Percentiles rank a stretch among this genome's conserved stretches.
Evolutionary conservation across 2,888 invertebrate genomes (phyloP).

Genomic region (Mantis religiosa): DNA sequence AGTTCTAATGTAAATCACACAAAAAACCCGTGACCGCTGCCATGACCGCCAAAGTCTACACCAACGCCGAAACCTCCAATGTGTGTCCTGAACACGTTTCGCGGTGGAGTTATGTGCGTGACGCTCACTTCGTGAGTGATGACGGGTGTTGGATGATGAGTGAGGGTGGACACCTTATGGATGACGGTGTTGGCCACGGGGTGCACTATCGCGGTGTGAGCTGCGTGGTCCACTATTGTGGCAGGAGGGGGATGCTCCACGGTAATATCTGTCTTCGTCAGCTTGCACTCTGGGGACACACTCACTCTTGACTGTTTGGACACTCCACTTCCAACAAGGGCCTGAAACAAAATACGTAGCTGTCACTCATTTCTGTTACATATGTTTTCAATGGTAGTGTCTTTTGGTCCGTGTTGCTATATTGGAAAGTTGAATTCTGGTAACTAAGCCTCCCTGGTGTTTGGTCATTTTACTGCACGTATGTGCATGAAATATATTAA

Average conservation of each 20-base stretch:
- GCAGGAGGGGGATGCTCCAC: neutral
- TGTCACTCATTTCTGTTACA: too few species aligned
- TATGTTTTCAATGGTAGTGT: too few species aligned
- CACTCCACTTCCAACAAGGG: neutral
- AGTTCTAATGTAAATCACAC: neutral
- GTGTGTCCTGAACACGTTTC: neutral
- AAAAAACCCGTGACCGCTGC: conserved; percentile 33
- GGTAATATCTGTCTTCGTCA: neutral
- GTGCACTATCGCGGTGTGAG: neutral
- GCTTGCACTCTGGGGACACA: neutral
- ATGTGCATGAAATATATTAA: too few species aligned
- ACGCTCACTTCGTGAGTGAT: neutral
- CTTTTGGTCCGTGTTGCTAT: too few species aligned
- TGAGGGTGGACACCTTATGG: neutral
- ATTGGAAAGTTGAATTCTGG: too few species aligned
- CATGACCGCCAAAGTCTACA: conserved; percentile 32
- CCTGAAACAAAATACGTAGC: neutral
- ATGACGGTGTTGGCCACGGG: neutral
- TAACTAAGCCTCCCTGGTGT: too few species aligned
- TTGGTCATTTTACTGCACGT: too few species aligned
- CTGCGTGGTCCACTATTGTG: neutral
- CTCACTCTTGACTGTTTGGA: neutral
- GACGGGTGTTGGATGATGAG: neutral
- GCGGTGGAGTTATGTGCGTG: neutral
- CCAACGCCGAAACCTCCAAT: conserved; percentile 31